Percentiles rank a stretch among this genome's conserved stretches.
These are phyloP conservation scores for Orthosia incerta DNA, from an alignment of 2,888 invertebrate genomes.

Conservation along the genomic window DNA sequence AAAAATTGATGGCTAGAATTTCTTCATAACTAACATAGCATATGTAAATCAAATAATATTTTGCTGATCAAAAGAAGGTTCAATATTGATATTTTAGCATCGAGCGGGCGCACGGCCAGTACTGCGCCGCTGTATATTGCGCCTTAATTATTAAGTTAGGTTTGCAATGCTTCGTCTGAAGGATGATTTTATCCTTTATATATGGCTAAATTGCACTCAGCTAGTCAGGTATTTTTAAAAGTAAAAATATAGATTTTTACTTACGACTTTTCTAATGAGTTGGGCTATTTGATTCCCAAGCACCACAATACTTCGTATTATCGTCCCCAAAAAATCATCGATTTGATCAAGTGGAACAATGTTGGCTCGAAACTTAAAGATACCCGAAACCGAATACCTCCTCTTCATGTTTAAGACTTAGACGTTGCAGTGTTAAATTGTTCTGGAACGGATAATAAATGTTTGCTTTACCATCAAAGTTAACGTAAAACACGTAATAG, in stretches of 20 bases:
- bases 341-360: constrained; percentile 23
- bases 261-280: background rate
- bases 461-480: background rate
- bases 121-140: no score
- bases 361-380: constrained; percentile 9
- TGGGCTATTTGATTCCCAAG: rapidly evolving
- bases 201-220: background rate
- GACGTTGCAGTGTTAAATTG: background rate
- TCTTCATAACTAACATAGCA: no score
- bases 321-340: rapidly evolving
- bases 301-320: rapidly evolving
- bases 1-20: no score
- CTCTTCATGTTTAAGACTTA: background rate
- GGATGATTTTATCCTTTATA: background rate
- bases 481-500: background rate
- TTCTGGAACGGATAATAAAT: constrained; percentile 1
- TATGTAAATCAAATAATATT: no score
- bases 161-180: background rate
- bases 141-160: no score
- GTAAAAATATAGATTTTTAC: background rate
- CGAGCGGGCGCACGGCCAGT: no score
- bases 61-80: no score
- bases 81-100: no score
- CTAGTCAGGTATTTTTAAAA: background rate
- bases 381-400: background rate